Evolutionary conservation across 1,140 invertebrate genomes (phyloP).

Genomic region (Leptinotarsa undecemlineata): DNA sequence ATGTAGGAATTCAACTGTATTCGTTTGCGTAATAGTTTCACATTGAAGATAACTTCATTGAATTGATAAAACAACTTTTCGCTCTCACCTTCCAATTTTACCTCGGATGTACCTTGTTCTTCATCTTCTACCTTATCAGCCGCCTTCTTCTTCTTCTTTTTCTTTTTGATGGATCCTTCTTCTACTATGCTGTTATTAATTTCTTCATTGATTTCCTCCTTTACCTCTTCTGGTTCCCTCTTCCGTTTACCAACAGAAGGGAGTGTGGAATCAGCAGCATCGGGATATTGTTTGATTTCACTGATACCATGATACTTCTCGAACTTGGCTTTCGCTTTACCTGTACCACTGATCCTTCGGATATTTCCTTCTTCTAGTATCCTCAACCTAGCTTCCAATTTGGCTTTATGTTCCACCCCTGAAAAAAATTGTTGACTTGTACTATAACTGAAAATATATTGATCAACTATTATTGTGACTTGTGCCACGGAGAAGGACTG

Average conservation of each 20-base stretch:
- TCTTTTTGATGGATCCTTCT: constrained; percentile 31
- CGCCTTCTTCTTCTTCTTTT: constrained; percentile 54
- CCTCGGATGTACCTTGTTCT: constrained; percentile 10
- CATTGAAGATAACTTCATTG: background rate
- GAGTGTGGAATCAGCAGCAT: constrained; percentile 65
- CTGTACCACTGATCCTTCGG: constrained; percentile 81
- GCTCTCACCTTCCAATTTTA: constrained; percentile 13
- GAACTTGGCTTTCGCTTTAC: constrained; percentile 83
- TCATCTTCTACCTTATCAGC: constrained; percentile 49
- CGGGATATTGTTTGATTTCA: constrained; percentile 67
- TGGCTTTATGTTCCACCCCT: constrained; percentile 82
- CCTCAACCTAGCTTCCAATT: constrained; percentile 78
- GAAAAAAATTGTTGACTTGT: background rate
- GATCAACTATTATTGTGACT: no score
- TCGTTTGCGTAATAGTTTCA: background rate
- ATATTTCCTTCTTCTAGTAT: constrained; percentile 84
- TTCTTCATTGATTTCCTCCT: constrained; percentile 45
- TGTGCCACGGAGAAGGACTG: no score
- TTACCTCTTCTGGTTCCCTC: constrained; percentile 54
- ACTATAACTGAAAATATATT: no score
- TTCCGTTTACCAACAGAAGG: constrained; percentile 57
- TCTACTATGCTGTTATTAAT: constrained; percentile 41
- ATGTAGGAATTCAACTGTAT: background rate
- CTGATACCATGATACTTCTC: constrained; percentile 88
- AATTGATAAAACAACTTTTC: background rate